Evolutionary conservation across 2,797 vertebrate genomes (phyloP), one percentile per base, ranked within the genome.

Genomic region (Myoxocephalus aenaeus): DNA sequence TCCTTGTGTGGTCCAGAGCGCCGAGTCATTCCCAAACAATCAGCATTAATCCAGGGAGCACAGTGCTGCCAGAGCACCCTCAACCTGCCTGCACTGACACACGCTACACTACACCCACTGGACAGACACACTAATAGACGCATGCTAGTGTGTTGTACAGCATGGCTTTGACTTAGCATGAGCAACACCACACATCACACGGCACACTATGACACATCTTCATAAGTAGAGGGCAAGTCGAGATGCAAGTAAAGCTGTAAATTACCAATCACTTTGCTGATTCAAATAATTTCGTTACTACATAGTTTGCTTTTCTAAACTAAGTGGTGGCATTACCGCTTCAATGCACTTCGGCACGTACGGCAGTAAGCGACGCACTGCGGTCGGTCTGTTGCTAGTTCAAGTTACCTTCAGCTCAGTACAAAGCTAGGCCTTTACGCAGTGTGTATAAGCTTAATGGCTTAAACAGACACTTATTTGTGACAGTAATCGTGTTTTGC

Each of bases 1-100:
- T 93, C 83, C 89, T 87, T 96, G 94, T 95, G 94, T 95, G 95
- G 95, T 95, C 95, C 62, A 38, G 75, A 90, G 89, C 92, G 90
- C 86, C 85, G 25, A 94, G 91, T 95, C 92, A 91, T 94, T 93
- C 90, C 87, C 92, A 94, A 94, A 94, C 93, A 93, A 93, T 93
- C 90, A 67, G 89, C 92, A 93, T 94, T 93, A 94, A 95, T 95
- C 93, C 91, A 93, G 87, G 69, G 80, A 92, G 91, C 75, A 38
- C 80, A 76, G 86, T 14, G 64, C 87, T 93, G 93, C 93, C 80
- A 86, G 85, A 89, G 89, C 87, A 70, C 86, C 81, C 82, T 91
- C 76, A 70, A 12, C 78, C 70, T 32, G 83, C 75, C 85, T 77
- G 77, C 38, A 63, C 86, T 83, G 85, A 92, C 77, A 79, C 88